Evolutionary conservation across 1,140 invertebrate species (phyloP), one percentile per base, ranked within the genome.

Genomic region (Stegodyphus mimosarum): DNA sequence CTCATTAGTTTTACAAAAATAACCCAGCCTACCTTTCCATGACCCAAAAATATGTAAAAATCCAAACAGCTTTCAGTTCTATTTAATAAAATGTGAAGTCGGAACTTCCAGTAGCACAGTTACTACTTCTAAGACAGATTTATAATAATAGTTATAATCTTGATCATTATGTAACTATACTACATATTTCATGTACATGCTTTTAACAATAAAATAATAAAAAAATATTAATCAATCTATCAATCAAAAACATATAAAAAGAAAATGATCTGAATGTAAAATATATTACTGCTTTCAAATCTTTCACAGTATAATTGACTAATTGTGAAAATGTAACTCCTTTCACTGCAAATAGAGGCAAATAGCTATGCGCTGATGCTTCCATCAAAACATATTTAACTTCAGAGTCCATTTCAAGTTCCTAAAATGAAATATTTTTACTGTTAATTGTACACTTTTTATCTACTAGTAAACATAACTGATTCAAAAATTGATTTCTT

Each of bases 301-400:
- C 87, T 71, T 83, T 66, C 15, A 66, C 67, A 17, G 73, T 79
- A 80, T 87, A 88, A 11, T 55, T 83, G 50, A 86, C 53, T 50
- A 88, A 79, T 33, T 83, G 18, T 15, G 71, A 48, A 50, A 86
- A 53, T 17, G 76, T 86, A 51, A 88, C 76, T 11, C 66, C 49
- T 70, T 79, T 86, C 10, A 52, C 63, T 49, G 87, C 87, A 77
- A 88, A 86, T 17, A 88, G 77, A 67, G 87, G 79, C 18, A 88
- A 13, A 51, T 78, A 87, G n/a, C 83, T 79, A 33, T 69, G 15
- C 66, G 87, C 87, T 53, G 53, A 64, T 64, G 85, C 79, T 63
- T 87, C 66, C n/a, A 75, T 52, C 18, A 88, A 51, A 13, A 87
- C 18, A 17, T 13, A 55, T 66, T 87, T 87, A 18, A 88, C 72